Evolutionary conservation across 1,140 invertebrate genomes (phyloP).

Genomic region (Tribolium castaneum): DNA sequence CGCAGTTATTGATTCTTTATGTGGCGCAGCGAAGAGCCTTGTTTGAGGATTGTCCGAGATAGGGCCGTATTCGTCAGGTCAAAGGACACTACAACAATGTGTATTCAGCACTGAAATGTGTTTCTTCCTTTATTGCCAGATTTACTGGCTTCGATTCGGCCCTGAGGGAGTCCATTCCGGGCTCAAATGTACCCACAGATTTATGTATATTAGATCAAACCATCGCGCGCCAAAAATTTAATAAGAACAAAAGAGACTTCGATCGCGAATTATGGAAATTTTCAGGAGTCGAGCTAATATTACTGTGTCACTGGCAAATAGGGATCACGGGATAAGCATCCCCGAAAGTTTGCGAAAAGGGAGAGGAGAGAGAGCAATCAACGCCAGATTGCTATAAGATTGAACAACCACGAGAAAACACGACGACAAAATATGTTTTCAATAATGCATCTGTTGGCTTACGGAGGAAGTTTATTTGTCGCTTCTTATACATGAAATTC

Average conservation of each 20-base stretch:
- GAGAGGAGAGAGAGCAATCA: constrained; percentile 48
- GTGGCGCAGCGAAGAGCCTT: not conserved
- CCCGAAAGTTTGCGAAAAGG: constrained; percentile 19
- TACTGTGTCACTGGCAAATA: constrained; percentile 23
- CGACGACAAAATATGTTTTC: constrained; percentile 57
- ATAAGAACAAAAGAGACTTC: not conserved
- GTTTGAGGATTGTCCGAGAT: constrained; percentile 3
- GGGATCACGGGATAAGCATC: constrained; percentile 17
- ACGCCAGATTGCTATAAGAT: constrained; percentile 57
- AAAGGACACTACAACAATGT: constrained; percentile 34
- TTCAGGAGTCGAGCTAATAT: constrained; percentile 12
- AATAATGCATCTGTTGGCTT: constrained; percentile 55
- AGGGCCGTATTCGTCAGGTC: constrained; percentile 12
- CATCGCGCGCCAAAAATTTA: not conserved
- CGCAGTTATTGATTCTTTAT: constrained; percentile 26
- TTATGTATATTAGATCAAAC: not conserved
- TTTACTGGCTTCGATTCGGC: constrained; percentile 49
- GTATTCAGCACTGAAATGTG: constrained; percentile 47
- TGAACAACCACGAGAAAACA: constrained; percentile 52
- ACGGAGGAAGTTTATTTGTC: constrained; percentile 49
- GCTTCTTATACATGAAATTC: constrained; percentile 44
- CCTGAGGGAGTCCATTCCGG: constrained; percentile 45
- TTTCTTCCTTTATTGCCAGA: constrained; percentile 50
- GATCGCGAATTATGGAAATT: constrained; percentile 9
- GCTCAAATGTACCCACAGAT: constrained; percentile 39